Conservation (phyloP, 2,113 vertebrate genomes). For the Phrynocephalus versicolor region DNA sequence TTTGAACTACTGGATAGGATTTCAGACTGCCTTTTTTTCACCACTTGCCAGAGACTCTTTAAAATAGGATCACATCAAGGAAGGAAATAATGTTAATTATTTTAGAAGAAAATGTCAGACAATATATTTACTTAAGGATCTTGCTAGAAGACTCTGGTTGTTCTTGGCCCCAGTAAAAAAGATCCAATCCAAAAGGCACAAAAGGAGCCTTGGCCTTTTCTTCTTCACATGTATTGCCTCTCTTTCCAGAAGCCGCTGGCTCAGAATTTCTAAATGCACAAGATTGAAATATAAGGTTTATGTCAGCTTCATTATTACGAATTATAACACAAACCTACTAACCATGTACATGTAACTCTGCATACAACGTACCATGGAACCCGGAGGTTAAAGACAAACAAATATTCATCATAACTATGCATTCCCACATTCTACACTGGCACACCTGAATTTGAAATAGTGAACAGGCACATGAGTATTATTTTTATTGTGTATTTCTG, state of each 20-base stretch:
- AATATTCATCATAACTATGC: background rate
- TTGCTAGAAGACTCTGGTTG: slow-evolving; percentile 78
- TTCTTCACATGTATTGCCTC: slow-evolving; percentile 53
- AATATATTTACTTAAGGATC: slow-evolving; percentile 84
- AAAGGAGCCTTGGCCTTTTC: slow-evolving; percentile 78
- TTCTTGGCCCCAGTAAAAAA: slow-evolving; percentile 92
- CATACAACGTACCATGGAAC: background rate
- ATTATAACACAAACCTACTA: background rate
- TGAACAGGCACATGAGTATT: no score
- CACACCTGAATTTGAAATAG: background rate
- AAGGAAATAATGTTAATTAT: slow-evolving; percentile 22
- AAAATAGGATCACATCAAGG: background rate
- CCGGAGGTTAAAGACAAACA: background rate
- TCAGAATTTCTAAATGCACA: slow-evolving; percentile 44
- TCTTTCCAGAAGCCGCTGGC: slow-evolving; percentile 15
- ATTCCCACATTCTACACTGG: background rate
- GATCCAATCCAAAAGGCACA: slow-evolving; percentile 89
- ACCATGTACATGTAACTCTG: background rate
- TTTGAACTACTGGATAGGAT: background rate
- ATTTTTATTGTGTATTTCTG: background rate
- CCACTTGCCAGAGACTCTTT: background rate
- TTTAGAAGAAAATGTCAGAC: slow-evolving; percentile 48
- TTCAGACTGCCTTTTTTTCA: background rate
- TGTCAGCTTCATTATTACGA: background rate
- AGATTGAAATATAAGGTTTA: slow-evolving; percentile 38